Conservation (phyloP, 2,888 invertebrate genomes). For the Drosophila anomalipes region DNA sequence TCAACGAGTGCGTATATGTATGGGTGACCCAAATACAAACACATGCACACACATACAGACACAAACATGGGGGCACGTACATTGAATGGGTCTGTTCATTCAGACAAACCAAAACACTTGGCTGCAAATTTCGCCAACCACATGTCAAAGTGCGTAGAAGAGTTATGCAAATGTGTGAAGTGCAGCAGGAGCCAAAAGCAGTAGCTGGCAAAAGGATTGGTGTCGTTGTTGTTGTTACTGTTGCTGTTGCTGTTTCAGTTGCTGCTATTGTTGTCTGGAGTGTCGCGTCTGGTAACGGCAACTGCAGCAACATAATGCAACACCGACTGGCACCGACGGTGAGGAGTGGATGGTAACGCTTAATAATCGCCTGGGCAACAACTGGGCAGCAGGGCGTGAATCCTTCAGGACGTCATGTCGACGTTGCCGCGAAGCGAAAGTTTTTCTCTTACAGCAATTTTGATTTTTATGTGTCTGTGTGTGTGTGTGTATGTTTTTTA, state of each 20-base stretch:
- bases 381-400: slow-evolving; percentile 51
- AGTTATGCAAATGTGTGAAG: slow-evolving; percentile 74
- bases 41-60: slow-evolving; percentile 24
- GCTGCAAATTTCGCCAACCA: slow-evolving; percentile 62
- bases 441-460: slow-evolving; percentile 64
- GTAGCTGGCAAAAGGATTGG: slow-evolving; percentile 34
- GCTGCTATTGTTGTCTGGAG: slow-evolving; percentile 47
- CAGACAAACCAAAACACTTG: slow-evolving; percentile 69
- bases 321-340: slow-evolving; percentile 2
- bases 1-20: slow-evolving; percentile 40
- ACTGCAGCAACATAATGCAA: slow-evolving; percentile 62
- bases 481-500: slow-evolving; percentile 19
- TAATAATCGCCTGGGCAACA: slow-evolving; percentile 60
- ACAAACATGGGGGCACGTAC: slow-evolving; percentile 2
- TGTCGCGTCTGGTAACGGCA: slow-evolving; percentile 53
- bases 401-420: slow-evolving; percentile 49
- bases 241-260: slow-evolving; percentile 26
- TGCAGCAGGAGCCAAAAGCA: slow-evolving; percentile 43
- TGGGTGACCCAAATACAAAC: slow-evolving; percentile 73
- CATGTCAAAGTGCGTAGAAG: slow-evolving; percentile 78
- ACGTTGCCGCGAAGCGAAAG: slow-evolving; percentile 69
- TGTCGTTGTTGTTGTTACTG: slow-evolving; percentile 31
- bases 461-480: slow-evolving; percentile 47
- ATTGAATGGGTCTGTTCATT: slow-evolving; percentile 60
- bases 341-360: slow-evolving; percentile 25